A percentile compares a stretch with the other conserved stretches of the same genome.
phyloP scores from a whole-genome alignment of 2,888 invertebrate species.

The Xiphydria camelus region DNA sequence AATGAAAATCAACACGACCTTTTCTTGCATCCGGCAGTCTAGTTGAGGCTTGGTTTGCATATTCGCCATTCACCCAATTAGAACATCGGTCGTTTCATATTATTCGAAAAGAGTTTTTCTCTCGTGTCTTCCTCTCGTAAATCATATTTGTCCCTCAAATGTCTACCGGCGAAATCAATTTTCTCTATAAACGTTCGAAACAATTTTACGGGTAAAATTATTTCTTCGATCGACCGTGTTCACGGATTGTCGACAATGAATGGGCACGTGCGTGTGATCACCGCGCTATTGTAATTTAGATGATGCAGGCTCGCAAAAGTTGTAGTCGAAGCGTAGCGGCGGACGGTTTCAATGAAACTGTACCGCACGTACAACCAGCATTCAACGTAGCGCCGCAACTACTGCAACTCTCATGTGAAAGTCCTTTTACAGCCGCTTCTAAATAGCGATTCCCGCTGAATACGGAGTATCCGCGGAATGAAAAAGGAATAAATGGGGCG shows the following conservation, averaged over 20 bases:
- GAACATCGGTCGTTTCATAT: too few species aligned
- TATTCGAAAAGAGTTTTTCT: too few species aligned
- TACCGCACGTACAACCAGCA: neutral
- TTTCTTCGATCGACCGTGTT: too few species aligned
- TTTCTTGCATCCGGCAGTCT: too few species aligned
- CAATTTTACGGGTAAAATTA: too few species aligned
- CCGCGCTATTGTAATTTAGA: neutral
- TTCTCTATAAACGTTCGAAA: too few species aligned
- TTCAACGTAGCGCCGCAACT: neutral
- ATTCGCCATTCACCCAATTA: too few species aligned
- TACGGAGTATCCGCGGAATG: neutral
- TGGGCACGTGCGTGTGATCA: neutral
- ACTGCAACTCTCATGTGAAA: neutral
- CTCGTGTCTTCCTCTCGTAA: too few species aligned
- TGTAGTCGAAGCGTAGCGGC: neutral
- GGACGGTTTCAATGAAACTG: constrained; percentile 7
- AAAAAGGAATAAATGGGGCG: neutral
- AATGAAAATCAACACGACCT: too few species aligned
- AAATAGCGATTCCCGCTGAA: constrained; percentile 9
- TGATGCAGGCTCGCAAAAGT: neutral
- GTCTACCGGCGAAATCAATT: too few species aligned
- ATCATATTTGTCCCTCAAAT: too few species aligned
- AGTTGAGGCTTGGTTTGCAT: too few species aligned
- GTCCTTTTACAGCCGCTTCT: constrained; percentile 8
- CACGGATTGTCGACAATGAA: neutral